A percentile compares a stretch with the other conserved stretches of the same genome.
Evolutionary conservation across 2,797 vertebrate species (phyloP).

Genomic region (Sebastes flavidus): DNA sequence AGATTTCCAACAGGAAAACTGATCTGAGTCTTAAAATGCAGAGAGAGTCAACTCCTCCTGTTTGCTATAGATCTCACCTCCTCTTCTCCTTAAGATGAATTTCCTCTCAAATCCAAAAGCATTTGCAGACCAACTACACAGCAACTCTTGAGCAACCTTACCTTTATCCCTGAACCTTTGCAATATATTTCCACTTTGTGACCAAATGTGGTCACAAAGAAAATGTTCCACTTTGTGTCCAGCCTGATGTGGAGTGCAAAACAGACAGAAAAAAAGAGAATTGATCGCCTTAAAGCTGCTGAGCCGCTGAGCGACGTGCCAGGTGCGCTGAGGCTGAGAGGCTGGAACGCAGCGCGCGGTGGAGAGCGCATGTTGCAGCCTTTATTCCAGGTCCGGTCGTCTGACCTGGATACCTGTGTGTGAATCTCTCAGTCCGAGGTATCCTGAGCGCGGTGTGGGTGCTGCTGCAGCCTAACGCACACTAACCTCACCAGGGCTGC

Average conservation of each 20-base stretch:
- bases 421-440: conserved; percentile 50
- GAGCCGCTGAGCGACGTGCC: conserved; percentile 39
- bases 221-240: neutral
- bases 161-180: neutral
- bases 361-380: conserved; percentile 68
- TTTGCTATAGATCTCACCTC: neutral
- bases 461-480: conserved; percentile 39
- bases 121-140: no score
- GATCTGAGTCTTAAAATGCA: neutral
- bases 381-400: conserved; percentile 35
- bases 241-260: conserved; percentile 43
- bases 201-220: neutral
- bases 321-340: conserved; percentile 45
- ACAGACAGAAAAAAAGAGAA: conserved; percentile 27
- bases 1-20: neutral
- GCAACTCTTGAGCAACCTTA: no score
- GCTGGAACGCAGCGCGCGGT: conserved; percentile 48
- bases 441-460: conserved; percentile 45
- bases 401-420: conserved; percentile 57
- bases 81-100: neutral
- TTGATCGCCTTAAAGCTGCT: conserved; percentile 31
- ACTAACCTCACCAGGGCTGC: conserved; percentile 21
- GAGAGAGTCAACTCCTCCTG: neutral
- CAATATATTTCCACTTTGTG: neutral
- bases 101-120: neutral